These are phyloP conservation scores for Perdita meconis DNA, from an alignment of 2,888 invertebrate species.

Conservation along the genomic window DNA sequence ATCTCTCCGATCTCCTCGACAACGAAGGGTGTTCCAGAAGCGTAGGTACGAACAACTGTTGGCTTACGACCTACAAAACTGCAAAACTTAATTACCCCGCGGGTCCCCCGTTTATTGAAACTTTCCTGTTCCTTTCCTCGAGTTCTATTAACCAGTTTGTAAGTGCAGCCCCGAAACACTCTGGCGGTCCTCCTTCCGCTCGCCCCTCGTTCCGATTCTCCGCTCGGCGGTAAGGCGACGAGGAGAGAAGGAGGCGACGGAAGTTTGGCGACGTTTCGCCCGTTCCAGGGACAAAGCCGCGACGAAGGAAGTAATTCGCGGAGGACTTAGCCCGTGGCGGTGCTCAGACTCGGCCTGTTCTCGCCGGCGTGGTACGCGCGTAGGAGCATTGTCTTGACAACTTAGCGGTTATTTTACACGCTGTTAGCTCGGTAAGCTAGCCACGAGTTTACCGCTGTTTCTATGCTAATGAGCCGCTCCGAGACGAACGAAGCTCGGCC, in stretches of 20 bases:
- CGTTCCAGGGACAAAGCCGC: constrained; percentile 74
- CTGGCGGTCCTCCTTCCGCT: background rate
- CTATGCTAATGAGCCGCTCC: constrained; percentile 82
- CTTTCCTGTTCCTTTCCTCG: background rate
- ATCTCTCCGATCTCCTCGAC: background rate
- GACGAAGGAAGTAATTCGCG: constrained; percentile 78
- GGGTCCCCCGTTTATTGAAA: background rate
- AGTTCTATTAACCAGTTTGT: background rate
- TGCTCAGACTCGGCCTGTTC: constrained; percentile 68
- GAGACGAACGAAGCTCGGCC: constrained; percentile 47
- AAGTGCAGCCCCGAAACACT: background rate
- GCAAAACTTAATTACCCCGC: too few relatives aligned
- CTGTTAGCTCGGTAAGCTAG: constrained; percentile 84
- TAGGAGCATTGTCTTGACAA: constrained; percentile 82
- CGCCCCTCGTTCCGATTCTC: background rate
- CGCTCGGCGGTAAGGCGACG: background rate
- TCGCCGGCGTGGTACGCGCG: constrained; percentile 51
- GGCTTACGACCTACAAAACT: too few relatives aligned
- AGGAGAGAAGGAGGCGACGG: constrained; percentile 36
- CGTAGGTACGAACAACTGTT: too few relatives aligned
- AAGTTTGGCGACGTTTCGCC: constrained; percentile 73
- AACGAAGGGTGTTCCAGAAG: too few relatives aligned
- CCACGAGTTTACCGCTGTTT: constrained; percentile 83
- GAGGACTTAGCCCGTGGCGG: constrained; percentile 73
- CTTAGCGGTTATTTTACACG: constrained; percentile 85